Conservation (phyloP, 1,140 invertebrate species). For the Nymphalis io region DNA sequence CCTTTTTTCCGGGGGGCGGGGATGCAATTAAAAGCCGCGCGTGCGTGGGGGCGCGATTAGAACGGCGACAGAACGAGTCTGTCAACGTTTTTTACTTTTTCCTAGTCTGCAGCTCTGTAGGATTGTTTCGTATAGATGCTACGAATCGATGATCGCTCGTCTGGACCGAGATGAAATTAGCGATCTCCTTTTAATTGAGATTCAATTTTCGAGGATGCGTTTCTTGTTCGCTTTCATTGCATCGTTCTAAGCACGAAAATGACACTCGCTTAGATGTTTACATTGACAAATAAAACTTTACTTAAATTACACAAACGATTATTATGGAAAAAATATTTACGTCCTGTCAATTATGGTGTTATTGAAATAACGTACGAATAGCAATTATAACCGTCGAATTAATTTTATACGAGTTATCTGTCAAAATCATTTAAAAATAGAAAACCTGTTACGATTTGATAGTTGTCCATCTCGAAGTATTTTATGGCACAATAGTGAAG, state of each 20-base stretch:
- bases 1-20: conserved; percentile 74
- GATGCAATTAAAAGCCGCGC: conserved; percentile 79
- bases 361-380: neutral
- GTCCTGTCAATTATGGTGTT: too few species aligned
- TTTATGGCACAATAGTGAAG: conserved; percentile 22
- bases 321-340: too few species aligned
- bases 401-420: conserved; percentile 1
- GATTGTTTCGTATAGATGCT: conserved; percentile 49
- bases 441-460: conserved; percentile 3
- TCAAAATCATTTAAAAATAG: conserved; percentile 6
- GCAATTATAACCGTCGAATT: neutral
- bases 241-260: neutral
- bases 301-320: too few species aligned
- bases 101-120: conserved; percentile 64
- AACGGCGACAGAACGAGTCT: conserved; percentile 73
- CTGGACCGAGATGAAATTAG: conserved; percentile 39
- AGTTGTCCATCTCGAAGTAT: conserved; percentile 4
- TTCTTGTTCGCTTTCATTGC: conserved; percentile 1
- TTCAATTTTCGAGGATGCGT: conserved; percentile 10
- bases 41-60: conserved; percentile 78
- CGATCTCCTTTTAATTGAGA: conserved; percentile 14
- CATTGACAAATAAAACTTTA: too few species aligned
- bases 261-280: too few species aligned
- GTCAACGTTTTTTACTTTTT: conserved; percentile 74
- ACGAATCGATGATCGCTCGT: conserved; percentile 62